phyloP scores from a whole-genome alignment of 2,113 vertebrate genomes.

The Tachycineta bicolor region DNA sequence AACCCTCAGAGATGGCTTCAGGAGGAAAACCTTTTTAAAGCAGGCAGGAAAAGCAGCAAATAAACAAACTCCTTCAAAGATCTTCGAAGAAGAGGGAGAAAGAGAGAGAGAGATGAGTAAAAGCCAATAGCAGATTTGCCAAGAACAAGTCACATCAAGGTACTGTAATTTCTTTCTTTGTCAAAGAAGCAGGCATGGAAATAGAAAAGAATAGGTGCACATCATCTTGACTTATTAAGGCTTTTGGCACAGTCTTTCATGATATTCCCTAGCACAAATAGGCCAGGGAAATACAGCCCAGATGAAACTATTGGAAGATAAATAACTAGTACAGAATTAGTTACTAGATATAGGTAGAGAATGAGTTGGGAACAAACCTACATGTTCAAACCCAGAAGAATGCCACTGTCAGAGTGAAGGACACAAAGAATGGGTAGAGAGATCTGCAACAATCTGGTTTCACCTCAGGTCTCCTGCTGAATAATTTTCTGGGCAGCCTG shows the following conservation, averaged over 20 bases:
- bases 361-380: background rate
- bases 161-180: constrained; percentile 36
- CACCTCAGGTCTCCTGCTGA: background rate
- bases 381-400: background rate
- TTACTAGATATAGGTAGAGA: background rate
- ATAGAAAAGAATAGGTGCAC: constrained; percentile 7
- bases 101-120: background rate
- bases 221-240: constrained; percentile 24
- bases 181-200: background rate
- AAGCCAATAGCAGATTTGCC: constrained; percentile 37
- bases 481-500: background rate
- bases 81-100: background rate
- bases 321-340: background rate
- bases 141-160: constrained; percentile 13
- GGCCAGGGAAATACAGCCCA: background rate
- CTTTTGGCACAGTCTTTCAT: background rate
- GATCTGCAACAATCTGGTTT: background rate
- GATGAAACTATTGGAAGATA: background rate
- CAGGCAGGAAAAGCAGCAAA: background rate
- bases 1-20: background rate
- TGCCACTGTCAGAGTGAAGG: background rate
- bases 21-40: background rate
- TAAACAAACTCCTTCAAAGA: constrained; percentile 15
- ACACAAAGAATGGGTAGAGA: background rate
- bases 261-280: background rate